Conservation (phyloP, 2,113 vertebrate species). For the Sardina pilchardus region DNA sequence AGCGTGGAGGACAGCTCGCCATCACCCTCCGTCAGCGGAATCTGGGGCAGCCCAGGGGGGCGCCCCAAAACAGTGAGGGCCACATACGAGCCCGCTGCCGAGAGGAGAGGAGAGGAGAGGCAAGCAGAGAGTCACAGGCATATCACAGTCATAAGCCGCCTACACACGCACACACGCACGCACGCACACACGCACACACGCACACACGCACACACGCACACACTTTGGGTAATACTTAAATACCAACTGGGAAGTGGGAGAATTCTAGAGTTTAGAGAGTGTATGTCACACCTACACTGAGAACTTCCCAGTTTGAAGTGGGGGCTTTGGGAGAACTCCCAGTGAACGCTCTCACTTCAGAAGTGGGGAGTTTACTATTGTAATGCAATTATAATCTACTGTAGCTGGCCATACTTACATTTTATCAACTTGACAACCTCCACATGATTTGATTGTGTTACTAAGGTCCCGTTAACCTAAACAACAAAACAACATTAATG, state of each 20-base stretch:
- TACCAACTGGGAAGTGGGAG: too few relatives aligned
- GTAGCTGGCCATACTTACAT: constrained; percentile 79
- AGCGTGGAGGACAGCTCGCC: constrained; percentile 67
- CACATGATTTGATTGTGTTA: constrained; percentile 96
- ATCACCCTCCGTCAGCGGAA: constrained; percentile 82
- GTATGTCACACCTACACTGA: too few relatives aligned
- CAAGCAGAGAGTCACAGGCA: background rate
- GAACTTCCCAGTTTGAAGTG: too few relatives aligned
- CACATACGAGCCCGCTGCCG: constrained; percentile 95
- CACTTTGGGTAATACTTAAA: background rate
- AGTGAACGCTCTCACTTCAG: too few relatives aligned
- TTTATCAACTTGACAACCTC: constrained; percentile 97
- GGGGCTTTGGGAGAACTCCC: too few relatives aligned
- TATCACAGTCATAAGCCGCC: background rate
- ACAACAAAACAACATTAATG: background rate
- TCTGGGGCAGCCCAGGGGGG: constrained; percentile 89
- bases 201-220: constrained; percentile 17
- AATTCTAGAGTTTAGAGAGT: too few relatives aligned
- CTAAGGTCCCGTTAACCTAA: constrained; percentile 96
- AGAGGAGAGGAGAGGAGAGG: background rate
- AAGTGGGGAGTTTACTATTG: too few relatives aligned
- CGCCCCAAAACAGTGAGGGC: constrained; percentile 96
- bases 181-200: constrained; percentile 1
- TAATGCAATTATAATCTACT: background rate
- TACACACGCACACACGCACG: background rate